A percentile compares a stretch with the other conserved stretches of the same genome.
Conservation (phyloP, 2,797 vertebrate genomes). For the Margarornis squamiger region DNA sequence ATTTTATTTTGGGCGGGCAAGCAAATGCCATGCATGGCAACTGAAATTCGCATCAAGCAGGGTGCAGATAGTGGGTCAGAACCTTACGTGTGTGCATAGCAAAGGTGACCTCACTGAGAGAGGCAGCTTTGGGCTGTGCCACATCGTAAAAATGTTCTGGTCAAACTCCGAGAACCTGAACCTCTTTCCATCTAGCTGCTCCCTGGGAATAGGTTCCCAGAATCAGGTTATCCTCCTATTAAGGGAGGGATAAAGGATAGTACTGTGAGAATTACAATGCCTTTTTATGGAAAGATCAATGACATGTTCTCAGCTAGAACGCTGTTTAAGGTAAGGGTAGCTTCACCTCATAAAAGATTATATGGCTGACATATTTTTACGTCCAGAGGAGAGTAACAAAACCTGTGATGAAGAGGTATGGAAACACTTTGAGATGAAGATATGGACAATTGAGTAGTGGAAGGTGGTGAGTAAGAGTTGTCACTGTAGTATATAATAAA, state of each 20-base stretch:
- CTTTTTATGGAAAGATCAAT: constrained; percentile 66
- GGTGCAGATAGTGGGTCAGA: neutral
- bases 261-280: constrained; percentile 26
- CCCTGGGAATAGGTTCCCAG: constrained; percentile 46
- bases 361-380: constrained; percentile 57
- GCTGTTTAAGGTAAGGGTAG: constrained; percentile 48
- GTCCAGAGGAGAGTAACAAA: constrained; percentile 25
- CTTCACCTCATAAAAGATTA: constrained; percentile 63
- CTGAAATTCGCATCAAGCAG: neutral
- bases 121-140: neutral
- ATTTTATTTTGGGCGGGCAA: neutral
- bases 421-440: constrained; percentile 36
- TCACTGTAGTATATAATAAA: constrained; percentile 47
- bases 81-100: rapidly evolving
- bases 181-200: neutral
- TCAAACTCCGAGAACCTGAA: neutral
- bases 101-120: neutral
- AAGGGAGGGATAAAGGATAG: constrained; percentile 10
- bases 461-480: constrained; percentile 23
- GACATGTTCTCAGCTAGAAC: constrained; percentile 6
- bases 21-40: neutral
- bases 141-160: neutral
- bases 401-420: constrained; percentile 23
- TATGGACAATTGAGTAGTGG: neutral
- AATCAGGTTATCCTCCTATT: constrained; percentile 31